Conservation (phyloP, 2,797 vertebrate species). For the Gambusia yucatana region DNA sequence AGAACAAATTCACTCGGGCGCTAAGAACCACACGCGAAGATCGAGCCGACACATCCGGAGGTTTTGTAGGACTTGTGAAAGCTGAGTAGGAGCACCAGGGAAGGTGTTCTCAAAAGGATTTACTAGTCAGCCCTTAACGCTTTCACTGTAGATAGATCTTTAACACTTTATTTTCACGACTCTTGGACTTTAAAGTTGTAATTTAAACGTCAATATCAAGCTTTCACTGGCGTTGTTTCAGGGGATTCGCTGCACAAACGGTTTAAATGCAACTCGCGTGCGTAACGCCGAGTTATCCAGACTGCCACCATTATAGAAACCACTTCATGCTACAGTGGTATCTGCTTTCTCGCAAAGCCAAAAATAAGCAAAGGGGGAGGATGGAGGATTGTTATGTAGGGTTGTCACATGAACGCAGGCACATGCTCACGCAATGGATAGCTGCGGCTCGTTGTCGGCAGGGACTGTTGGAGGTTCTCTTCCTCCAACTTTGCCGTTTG, state of each 20-base stretch:
- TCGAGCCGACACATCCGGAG: background rate
- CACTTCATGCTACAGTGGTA: slow-evolving; percentile 69
- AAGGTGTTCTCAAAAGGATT: background rate
- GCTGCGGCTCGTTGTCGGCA: slow-evolving; percentile 40
- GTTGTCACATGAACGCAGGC: slow-evolving; percentile 57
- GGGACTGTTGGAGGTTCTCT: slow-evolving; percentile 11
- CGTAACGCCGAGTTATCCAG: slow-evolving; percentile 51
- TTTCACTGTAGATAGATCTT: background rate
- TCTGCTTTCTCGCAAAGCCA: slow-evolving; percentile 75
- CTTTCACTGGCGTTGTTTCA: background rate
- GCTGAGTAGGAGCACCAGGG: slow-evolving; percentile 2
- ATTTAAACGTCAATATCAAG: background rate
- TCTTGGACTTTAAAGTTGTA: background rate
- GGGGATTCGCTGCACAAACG: slow-evolving; percentile 18
- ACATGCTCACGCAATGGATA: slow-evolving; percentile 3
- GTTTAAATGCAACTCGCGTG: slow-evolving; percentile 38
- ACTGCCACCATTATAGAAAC: slow-evolving; percentile 63
- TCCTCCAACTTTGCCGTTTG: slow-evolving; percentile 8
- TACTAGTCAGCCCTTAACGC: background rate
- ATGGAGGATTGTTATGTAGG: slow-evolving; percentile 63
- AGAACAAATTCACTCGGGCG: slow-evolving; percentile 11
- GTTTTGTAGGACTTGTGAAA: background rate
- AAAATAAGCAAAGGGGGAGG: slow-evolving; percentile 69
- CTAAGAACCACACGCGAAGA: background rate
- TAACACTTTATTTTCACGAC: background rate